Conservation (phyloP, 2,113 vertebrate genomes). For the Thunnus maccoyii region DNA sequence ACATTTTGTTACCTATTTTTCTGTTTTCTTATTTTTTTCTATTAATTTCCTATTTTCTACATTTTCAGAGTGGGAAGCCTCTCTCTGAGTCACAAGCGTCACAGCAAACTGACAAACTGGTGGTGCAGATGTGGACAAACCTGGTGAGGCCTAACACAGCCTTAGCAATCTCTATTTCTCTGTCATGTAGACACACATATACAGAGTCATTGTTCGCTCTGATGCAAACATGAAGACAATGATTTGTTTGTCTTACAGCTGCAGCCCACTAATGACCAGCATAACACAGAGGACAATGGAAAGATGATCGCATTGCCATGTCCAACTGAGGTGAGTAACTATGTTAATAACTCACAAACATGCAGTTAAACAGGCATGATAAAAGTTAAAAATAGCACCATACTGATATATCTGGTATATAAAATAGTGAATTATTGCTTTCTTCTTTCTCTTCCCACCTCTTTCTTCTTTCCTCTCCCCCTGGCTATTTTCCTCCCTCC, state of each 20-base stretch:
- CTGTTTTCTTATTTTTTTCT: no score
- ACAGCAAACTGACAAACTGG: conserved; percentile 63
- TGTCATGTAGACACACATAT: not conserved
- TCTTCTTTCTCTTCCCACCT: not conserved
- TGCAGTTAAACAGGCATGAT: not conserved
- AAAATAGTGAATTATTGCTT: not conserved
- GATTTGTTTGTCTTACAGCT: conserved; percentile 71
- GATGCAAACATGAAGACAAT: conserved; percentile 22
- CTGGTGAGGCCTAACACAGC: conserved; percentile 68
- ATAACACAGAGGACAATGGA: conserved; percentile 29
- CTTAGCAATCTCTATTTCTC: not conserved
- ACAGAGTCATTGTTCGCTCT: conserved; percentile 9
- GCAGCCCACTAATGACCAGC: conserved; percentile 62
- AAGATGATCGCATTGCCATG: conserved; percentile 59
- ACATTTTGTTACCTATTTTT: no score
- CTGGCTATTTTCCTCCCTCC: conserved; percentile 9
- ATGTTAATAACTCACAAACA: not conserved
- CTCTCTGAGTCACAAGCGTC: conserved; percentile 32
- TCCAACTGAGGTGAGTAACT: conserved; percentile 74
- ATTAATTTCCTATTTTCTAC: no score
- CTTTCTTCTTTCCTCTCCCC: not conserved
- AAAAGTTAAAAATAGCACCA: not conserved
- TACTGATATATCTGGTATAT: no score
- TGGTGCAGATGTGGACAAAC: conserved; percentile 79
- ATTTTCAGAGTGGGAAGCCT: conserved; percentile 60